phyloP scores from a whole-genome alignment of 1,140 invertebrate species.

The Eupristina koningsbergeri region DNA sequence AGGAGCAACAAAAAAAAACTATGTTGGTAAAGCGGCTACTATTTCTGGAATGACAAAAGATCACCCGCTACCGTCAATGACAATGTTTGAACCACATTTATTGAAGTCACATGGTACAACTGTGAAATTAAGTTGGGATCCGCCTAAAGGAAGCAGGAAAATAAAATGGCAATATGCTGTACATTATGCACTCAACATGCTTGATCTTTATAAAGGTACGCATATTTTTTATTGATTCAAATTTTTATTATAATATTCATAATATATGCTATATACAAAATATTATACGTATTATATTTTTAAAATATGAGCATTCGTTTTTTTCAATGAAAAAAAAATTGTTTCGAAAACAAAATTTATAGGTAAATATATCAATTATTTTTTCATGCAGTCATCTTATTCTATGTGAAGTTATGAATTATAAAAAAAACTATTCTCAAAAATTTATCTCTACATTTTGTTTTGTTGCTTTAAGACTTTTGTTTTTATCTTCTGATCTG shows the following conservation, averaged over 20 bases:
- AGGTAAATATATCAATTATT: too few species aligned
- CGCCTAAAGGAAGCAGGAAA: constrained; percentile 74
- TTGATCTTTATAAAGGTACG: constrained; percentile 72
- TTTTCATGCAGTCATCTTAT: too few species aligned
- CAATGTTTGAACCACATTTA: constrained; percentile 71
- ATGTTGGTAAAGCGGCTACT: constrained; percentile 74
- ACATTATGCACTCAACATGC: constrained; percentile 75
- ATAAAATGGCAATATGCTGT: constrained; percentile 79
- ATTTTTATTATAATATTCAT: not conserved
- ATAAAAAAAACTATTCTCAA: too few species aligned
- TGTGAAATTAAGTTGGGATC: constrained; percentile 79
- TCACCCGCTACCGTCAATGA: constrained; percentile 72
- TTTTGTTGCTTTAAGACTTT: too few species aligned
- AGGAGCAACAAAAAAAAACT: constrained; percentile 76
- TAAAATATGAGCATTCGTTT: too few species aligned
- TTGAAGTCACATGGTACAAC: constrained; percentile 76
- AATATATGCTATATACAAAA: too few species aligned
- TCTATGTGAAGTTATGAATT: too few species aligned
- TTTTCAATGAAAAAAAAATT: too few species aligned
- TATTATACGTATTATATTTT: too few species aligned
- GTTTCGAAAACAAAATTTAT: too few species aligned
- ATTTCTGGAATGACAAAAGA: constrained; percentile 76
- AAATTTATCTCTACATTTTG: too few species aligned
- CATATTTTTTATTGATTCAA: not conserved
- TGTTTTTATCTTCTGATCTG: too few species aligned